Evolutionary conservation across 2,888 invertebrate species (phyloP), one percentile per base, ranked within the genome.

Genomic region (Tolmerus cingulatus): DNA sequence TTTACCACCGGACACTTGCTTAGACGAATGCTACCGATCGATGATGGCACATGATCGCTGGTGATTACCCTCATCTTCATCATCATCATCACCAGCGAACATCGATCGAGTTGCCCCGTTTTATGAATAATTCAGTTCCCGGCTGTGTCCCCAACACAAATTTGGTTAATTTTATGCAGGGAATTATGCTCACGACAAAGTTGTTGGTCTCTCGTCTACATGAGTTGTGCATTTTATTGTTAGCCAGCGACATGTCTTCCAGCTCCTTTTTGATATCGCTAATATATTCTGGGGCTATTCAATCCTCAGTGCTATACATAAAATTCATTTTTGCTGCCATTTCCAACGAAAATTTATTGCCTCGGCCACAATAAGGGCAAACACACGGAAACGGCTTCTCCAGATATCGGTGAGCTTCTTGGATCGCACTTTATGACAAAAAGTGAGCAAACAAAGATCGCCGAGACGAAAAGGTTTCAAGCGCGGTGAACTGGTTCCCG

Each of bases 141-240:
- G 27, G 37, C 85, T 66, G 27, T 40, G 85, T 74, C 34, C 66
- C 34, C 82, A 27, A 34, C 40, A 85, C 85, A 74, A 85, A 85
- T 85, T 85, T 85, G 85, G 85, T 85, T 85, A 85, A 85, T 85
- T 43, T 74, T 85, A 85, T 85, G 85, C 85, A 85, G 85, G 43
- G 66, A 74, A 85, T 85, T 85, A 85, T 85, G 85, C 85, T 74
- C 85, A 85, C 85, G 85, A 85, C 85, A 66, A 85, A 85, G 46
- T 85, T 85, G 85, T 85, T 85, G 85, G 74, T 85, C 78, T n/a
- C 74, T 85, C 74, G 74, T 85, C 74, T 85, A 85, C 85, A 85
- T 85, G 85, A 85, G 74, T 85, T 85, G 85, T 85, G 85, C 85
- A 85, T 85, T 85, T 85, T 85, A 85, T 85, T 85, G 85, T 85